Evolutionary conservation across 2,888 invertebrate species (phyloP), one percentile per base, ranked within the genome.

Genomic region (Saturnia japonica): DNA sequence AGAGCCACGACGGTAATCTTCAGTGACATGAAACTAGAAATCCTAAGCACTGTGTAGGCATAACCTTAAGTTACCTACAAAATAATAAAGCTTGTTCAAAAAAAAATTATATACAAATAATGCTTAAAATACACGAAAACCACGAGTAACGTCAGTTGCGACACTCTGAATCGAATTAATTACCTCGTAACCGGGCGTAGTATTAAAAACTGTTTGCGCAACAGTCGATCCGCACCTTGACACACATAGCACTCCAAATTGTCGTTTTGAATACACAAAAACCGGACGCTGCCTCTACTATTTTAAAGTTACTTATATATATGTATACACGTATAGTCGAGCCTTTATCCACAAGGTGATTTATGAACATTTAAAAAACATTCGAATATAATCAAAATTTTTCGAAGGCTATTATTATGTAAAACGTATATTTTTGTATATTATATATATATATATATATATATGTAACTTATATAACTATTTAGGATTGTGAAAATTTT

Each of bases 251-350:
- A 85, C 87, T 86, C 34, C 85, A 88, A 91, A 91, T 89, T 93
- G 93, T 92, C 93, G 93, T 93, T 93, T 91, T 93, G 92, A 93
- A 93, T 93, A 93, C 90, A 93, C 91, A 93, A 93, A 93, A 93
- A 93, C 93, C 93, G 92, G 93, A 93, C 93, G 90, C 90, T 85
- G 87, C 88, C 87, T 88, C 87, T 85, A 88, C 88, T 86, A 88
- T 87, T 89, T 85, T 78, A 77, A 84, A 84, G 76, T 81, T 78
- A 78, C 77, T 77, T 78, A 75, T 54, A 51, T 51, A 8, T 51
- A 22, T 54, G 12, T 22, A 28, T 60, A 60, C 4, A 28, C 57
- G 57, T 60, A 71, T 51, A 66, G 19, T 66, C 40, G 54, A 54
- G 51, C 54, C 51, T 68, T 68, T 54, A 68, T 54, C 28, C 34